Evolutionary conservation across 1,140 invertebrate species (phyloP), one percentile per base, ranked within the genome.

Genomic region (Sipha flava): DNA sequence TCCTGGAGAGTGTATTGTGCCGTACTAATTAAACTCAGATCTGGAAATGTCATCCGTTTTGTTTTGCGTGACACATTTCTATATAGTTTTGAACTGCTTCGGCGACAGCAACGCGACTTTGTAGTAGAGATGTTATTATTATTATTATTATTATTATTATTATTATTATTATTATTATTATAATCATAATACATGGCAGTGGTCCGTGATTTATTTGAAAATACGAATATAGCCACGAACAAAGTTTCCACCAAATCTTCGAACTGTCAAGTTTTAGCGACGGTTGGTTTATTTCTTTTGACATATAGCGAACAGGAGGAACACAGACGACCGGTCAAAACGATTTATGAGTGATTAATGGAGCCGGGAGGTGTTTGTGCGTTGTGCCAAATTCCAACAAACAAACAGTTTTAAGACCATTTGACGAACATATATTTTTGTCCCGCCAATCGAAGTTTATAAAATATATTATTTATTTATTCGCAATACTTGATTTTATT

Each of bases 11-110:
- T 75, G n/a, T 75, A 54, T 37, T 37, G 29, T 34, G 18, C 47
- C 0, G 5, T 10, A 54, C 72, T 54, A 75, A 75, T 75, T 75
- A 75, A 75, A 75, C 49, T 75, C 49, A 54, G 10, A 75, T 54
- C 72, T 52, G 72, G 29, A 37, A 54, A 75, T 75, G 72, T 75
- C 49, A 75, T 75, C 49, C 72, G 47, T 75, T 75, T 75, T 54
- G 26, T 54, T 37, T 34, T 18, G 26, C 9, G 45, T 75, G 72
- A 57, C 72, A 75, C 29, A 57, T 75, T 75, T 52, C 72, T 37
- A 31, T 37, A 37, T 21, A n/a, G 49, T 75, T 54, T 34, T 54
- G 31, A 54, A 75, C 49, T 37, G 72, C 23, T 10, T n/a, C 43
- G 14, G 68, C 26, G 14, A 18, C 43, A n/a, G 68, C 26, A 6